Base-by-base conservation (phyloP, 2,888 invertebrate species). In the Mamestra brassicae region DNA sequence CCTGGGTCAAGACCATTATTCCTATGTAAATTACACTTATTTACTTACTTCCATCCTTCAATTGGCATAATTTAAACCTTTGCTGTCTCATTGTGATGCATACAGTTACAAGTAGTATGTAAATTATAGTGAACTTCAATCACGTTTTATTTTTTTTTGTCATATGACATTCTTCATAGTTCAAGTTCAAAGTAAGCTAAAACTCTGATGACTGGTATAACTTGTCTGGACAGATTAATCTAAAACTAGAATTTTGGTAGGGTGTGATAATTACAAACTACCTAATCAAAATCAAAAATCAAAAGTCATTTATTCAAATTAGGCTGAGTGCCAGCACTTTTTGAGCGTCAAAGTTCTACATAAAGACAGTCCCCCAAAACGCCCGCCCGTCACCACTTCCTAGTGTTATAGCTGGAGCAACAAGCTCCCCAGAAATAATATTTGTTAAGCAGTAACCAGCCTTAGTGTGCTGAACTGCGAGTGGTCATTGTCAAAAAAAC, bases 1-100 rank as follows among this genome's bases (percentile, higher is more conserved):
- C 26, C 11, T 5, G 67, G 80, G 74, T 78, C 63, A 73, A 42
- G 26, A 58, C 13, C 42, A 36, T 42, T 54, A 63, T 78, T 50
- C 36, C 50, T 58, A 80, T 78, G 80, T 66, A 80, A 80, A 78
- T 80, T 7, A 45, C 7, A 15, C 13, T 11, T 34, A 58, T 5
- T 66, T 55, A 15, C 10, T 11, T 34, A 58, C 8, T 66, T 55
- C 7, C 3, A 66, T 6, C 10, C 3, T 74, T 58, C 15, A 75
- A 76, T 61, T 17, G 36, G 47, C 26, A n/a, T 42, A 38, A 60
- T 38, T 17, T n/a, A 60, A 11, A n/a, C 10, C 42, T 17, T 17
- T 1, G 10, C 38, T 7, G 11, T 11, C 3, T 13, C 3, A 36
- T 55, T 69, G 36, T 55, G 15, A 36, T 36, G 55, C 36, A 36